Evolutionary conservation across 1,140 invertebrate species (phyloP).

Genomic region (Oreohelix idahoensis): DNA sequence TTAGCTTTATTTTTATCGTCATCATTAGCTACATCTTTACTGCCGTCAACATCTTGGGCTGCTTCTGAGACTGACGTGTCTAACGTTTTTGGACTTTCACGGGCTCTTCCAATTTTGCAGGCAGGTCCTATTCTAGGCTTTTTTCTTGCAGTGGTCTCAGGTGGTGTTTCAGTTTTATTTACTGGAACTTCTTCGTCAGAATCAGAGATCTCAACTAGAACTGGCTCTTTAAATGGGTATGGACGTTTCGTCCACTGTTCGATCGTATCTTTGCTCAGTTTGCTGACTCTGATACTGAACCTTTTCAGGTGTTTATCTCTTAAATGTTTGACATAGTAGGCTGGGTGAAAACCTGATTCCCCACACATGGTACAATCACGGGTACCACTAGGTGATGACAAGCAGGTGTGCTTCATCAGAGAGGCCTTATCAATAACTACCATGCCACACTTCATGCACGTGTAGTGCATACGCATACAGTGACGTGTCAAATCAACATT

Average conservation of each 20-base stretch:
- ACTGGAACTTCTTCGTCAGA: background rate
- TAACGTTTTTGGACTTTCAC: background rate
- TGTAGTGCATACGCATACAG: slow-evolving; percentile 64
- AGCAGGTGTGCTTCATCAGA: slow-evolving; percentile 57
- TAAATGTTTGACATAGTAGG: slow-evolving; percentile 62
- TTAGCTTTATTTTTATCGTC: background rate
- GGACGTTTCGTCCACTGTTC: slow-evolving; percentile 35
- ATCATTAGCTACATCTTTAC: background rate
- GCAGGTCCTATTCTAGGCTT: slow-evolving; percentile 28
- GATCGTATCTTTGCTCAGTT: slow-evolving; percentile 6
- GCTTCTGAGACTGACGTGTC: slow-evolving; percentile 13
- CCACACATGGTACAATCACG: slow-evolving; percentile 59
- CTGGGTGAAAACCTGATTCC: slow-evolving; percentile 58
- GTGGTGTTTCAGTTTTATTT: background rate
- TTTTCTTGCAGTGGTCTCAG: background rate
- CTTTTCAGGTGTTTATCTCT: slow-evolving; percentile 58
- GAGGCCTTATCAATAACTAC: slow-evolving; percentile 60
- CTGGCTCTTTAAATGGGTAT: slow-evolving; percentile 23
- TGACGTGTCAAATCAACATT: slow-evolving; percentile 68
- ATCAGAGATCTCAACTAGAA: slow-evolving; percentile 40
- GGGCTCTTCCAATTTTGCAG: slow-evolving; percentile 2
- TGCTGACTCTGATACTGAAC: slow-evolving; percentile 50
- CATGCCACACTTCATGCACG: slow-evolving; percentile 67
- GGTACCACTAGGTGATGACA: slow-evolving; percentile 50
- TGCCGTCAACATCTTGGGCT: slow-evolving; percentile 22